Percentiles rank a stretch among this genome's conserved stretches.
Evolutionary conservation across 2,797 vertebrate genomes (phyloP).

Genomic region (Karalla daura): DNA sequence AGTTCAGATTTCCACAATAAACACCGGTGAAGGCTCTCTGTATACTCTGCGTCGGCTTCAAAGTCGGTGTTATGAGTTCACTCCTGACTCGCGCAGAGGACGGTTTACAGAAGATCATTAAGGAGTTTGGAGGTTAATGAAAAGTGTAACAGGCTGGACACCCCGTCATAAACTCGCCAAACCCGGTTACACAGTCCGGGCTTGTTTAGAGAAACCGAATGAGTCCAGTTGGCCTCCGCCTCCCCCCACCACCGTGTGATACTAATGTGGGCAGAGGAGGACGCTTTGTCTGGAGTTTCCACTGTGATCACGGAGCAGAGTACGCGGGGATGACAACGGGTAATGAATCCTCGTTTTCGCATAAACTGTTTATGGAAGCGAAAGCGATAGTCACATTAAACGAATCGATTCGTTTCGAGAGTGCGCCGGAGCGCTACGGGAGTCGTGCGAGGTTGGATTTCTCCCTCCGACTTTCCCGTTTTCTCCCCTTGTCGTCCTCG

Average conservation of each 20-base stretch:
- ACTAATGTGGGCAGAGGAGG: conserved; percentile 7
- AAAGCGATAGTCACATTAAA: background rate
- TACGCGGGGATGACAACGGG: background rate
- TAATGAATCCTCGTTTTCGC: conserved; percentile 11
- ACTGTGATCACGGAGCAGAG: conserved; percentile 13
- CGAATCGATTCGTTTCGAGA: conserved; percentile 7
- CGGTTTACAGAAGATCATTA: background rate
- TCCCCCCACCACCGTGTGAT: conserved; percentile 13
- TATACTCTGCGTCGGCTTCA: background rate
- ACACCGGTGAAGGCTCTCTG: background rate
- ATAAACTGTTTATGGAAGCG: conserved; percentile 7
- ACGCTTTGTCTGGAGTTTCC: conserved; percentile 5
- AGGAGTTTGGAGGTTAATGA: conserved; percentile 2
- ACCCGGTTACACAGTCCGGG: background rate
- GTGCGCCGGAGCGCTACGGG: no score
- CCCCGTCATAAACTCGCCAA: background rate
- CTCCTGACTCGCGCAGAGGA: background rate
- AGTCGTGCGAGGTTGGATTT: no score
- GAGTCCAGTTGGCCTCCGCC: conserved; percentile 25
- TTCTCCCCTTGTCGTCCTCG: conserved; percentile 55
- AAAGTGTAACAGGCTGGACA: background rate
- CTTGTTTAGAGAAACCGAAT: conserved; percentile 23
- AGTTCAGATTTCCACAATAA: background rate
- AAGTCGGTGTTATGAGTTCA: background rate
- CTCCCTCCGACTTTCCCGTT: conserved; percentile 68